These are phyloP conservation scores for Nautilus pompilius DNA, from an alignment of 1,140 invertebrate species.

Conservation along the genomic window DNA sequence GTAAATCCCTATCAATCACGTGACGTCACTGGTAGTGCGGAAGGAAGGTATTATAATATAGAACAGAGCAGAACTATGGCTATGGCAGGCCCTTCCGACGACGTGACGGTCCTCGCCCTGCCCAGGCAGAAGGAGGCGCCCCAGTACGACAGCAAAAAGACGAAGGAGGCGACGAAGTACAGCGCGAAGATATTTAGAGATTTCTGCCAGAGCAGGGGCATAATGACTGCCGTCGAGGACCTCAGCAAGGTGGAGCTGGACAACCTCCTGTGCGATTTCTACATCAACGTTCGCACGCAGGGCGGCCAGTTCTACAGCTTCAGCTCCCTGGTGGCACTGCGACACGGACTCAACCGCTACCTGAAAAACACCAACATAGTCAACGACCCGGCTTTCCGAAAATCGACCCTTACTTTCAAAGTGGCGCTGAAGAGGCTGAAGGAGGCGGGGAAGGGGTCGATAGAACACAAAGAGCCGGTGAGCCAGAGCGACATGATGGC, in stretches of 20 bases:
- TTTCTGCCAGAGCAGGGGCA: neutral
- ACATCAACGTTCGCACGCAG: constrained; percentile 1
- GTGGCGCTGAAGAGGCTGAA: neutral
- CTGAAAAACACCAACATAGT: constrained; percentile 1
- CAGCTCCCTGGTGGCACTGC: neutral
- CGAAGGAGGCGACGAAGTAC: neutral
- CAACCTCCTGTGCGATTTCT: neutral
- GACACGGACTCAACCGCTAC: neutral
- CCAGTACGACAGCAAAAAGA: constrained; percentile 1
- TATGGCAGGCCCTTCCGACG: too few relatives aligned
- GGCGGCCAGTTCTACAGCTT: neutral
- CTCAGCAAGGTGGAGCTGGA: neutral
- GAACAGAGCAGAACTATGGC: too few relatives aligned
- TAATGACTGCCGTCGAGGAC: neutral
- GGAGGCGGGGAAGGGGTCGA: constrained; percentile 1
- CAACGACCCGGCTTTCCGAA: constrained; percentile 2
- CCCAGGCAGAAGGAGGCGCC: neutral
- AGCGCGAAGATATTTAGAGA: constrained; percentile 1
- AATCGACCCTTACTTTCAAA: neutral
- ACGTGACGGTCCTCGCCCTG: too few relatives aligned
- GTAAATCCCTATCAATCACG: too few relatives aligned
- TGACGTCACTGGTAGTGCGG: too few relatives aligned
- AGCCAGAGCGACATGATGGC: neutral
- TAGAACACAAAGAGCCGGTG: constrained; percentile 1
- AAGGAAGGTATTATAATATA: too few relatives aligned